phyloP scores from a whole-genome alignment of 2,888 invertebrate genomes.

The Cryptus armator region DNA sequence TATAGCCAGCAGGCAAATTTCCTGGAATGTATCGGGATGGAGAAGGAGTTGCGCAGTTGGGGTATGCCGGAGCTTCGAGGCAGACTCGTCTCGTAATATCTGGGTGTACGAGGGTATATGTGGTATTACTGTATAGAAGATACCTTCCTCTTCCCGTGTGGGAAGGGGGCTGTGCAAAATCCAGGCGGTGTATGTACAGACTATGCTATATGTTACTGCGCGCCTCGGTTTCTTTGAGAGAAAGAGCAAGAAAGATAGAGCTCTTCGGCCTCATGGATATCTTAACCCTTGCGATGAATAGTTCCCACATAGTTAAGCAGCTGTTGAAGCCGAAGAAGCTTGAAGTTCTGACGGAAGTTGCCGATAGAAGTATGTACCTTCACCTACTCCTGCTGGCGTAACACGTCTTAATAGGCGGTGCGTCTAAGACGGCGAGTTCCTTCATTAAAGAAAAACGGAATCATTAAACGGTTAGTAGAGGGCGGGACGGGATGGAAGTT shows the following conservation, averaged over 20 bases:
- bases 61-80: conserved; percentile 28
- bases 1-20: conserved; percentile 53
- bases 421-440: no score
- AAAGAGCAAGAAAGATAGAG: conserved; percentile 9
- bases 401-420: not conserved
- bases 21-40: conserved; percentile 41
- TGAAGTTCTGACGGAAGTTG: conserved; percentile 37
- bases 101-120: conserved; percentile 13
- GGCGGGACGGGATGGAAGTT: no score
- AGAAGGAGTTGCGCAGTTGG: conserved; percentile 30
- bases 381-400: not conserved
- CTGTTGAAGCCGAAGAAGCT: conserved; percentile 54
- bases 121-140: conserved; percentile 25
- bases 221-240: conserved; percentile 25
- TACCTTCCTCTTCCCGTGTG: conserved; percentile 29
- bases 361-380: conserved; percentile 24
- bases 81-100: conserved; percentile 47
- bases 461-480: no score
- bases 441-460: no score
- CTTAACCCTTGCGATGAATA: conserved; percentile 76
- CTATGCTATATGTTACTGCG: conserved; percentile 13
- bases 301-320: conserved; percentile 79
- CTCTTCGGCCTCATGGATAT: conserved; percentile 61
- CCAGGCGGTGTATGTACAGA: not conserved
- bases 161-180: conserved; percentile 33